Base-by-base conservation (phyloP, 2,113 vertebrate genomes). In the Anarhynchus alexandrinus region DNA sequence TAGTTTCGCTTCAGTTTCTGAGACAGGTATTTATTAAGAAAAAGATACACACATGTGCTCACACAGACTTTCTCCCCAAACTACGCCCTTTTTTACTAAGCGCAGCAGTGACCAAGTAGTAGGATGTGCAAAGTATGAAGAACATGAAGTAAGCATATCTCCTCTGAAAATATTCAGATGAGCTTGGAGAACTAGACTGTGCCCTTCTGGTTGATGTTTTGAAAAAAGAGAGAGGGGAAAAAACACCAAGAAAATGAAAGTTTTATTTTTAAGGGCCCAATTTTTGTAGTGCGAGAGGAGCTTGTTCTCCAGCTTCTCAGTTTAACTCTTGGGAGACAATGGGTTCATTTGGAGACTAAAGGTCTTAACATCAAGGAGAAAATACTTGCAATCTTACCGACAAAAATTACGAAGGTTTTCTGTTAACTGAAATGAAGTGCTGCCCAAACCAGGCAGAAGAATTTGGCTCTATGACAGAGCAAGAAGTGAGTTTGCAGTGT, bases 191-290 rank as follows among this genome's bases (percentile, higher is more conserved):
- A 76, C 26, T 47, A 88, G n/a, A 55, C n/a, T 55, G 26, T 49
- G 36, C 8, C 79, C 27, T 85, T 74, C 45, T 88, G 14, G 5
- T 34, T 87, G 55, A 82, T 70, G 8, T 73, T 87, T 64, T 58
- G 21, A 47, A 54, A 40, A 49, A 11, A 49, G 5, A 52, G 9
- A 52, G 8, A 18, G 13, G 1, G 1, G 1, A 2, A 30, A 62
- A 91, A 73, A 20, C 0, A 0, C 1, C 15, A 81, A 51, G 15
- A 91, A 90, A 78, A 87, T 19, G 6, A 12, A 30, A 40, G 11
- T 14, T 69, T 61, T 30, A 10, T 47, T 91, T 88, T 70, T 66
- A 66, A 87, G 42, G 12, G 34, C n/a, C 6, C 38, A 45, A 4
- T 65, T 83, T 88, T 73, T 74, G 16, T 54, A 13, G 3, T 54